Evolutionary conservation across 2,888 invertebrate genomes (phyloP), one percentile per base, ranked within the genome.

Genomic region (Noctua comes): DNA sequence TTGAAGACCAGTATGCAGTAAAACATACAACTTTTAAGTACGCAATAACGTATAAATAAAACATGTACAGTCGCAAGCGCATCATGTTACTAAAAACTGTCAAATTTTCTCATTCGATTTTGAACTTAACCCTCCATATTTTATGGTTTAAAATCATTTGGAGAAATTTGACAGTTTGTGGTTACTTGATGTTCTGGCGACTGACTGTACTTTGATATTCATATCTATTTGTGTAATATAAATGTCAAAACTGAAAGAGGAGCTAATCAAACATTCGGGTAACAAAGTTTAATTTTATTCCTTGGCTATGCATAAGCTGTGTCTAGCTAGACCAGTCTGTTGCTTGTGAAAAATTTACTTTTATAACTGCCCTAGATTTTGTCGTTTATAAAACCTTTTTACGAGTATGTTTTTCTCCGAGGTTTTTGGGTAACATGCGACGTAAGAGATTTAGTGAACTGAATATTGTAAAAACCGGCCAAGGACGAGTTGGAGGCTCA

Each of bases 201-300:
- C 13, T 46, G 46, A 46, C 73, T 73, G 40, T 48, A 54, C 24
- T 68, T 48, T 83, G 62, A 74, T 79, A 74, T 57, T 66, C 13
- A 46, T 57, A 48, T 13, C 0, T 71, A 48, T 59, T 81, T 79
- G 73, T 83, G 83, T 73, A 80, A 89, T 31, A 68, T 43, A 73
- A 85, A 85, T 77, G 65, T 72, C 69, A 70, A 65, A 84, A 82
- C 73, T 76, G 86, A 84, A 88, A 88, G 88, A 83, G 79, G 80
- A 84, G 73, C 86, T 88, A 88, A 85, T 85, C 82, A 84, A 89
- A 89, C 69, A 87, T 83, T 86, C 64, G 48, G 48, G 76, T 75
- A 79, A 83, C 83, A 84, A 77, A 78, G 62, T 80, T 70, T 73
- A 73, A 79, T 87, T 83, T 82, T 89, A 82, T 83, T 66, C 64